A percentile compares a stretch with the other conserved stretches of the same genome.
These are phyloP conservation scores for Rhizoglyphus robini DNA, from an alignment of 1,140 invertebrate genomes.

Conservation along the genomic window DNA sequence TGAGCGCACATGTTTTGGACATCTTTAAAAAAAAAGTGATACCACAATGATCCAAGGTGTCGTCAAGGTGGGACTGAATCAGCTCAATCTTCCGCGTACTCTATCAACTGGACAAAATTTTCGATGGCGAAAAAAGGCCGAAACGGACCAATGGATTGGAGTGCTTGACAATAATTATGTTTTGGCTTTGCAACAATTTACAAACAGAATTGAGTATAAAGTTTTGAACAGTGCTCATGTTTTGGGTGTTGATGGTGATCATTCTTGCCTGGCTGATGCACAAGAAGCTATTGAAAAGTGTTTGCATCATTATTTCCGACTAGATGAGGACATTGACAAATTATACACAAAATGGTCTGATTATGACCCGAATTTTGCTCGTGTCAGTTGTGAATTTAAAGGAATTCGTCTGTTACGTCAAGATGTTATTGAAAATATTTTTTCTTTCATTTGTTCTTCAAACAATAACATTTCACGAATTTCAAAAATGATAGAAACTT, in stretches of 20 bases:
- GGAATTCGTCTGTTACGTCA: slow-evolving; percentile 83
- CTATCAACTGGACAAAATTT: slow-evolving; percentile 22
- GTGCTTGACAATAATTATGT: slow-evolving; percentile 4
- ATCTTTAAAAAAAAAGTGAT: too few species aligned
- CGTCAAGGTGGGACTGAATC: not conserved
- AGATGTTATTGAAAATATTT: slow-evolving; percentile 79
- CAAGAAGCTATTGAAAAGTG: slow-evolving; percentile 18
- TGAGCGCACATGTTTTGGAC: too few species aligned
- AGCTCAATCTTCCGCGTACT: slow-evolving; percentile 22
- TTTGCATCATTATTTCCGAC: slow-evolving; percentile 38
- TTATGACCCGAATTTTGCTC: slow-evolving; percentile 56
- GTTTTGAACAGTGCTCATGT: not conserved
- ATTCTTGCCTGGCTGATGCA: not conserved
- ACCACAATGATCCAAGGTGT: not conserved
- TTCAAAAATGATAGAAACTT: slow-evolving; percentile 75
- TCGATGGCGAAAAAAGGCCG: slow-evolving; percentile 18
- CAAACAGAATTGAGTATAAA: not conserved
- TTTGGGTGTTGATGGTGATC: too few species aligned
- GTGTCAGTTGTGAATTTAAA: slow-evolving; percentile 49
- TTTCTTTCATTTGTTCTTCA: slow-evolving; percentile 92
- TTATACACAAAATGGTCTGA: slow-evolving; percentile 59
- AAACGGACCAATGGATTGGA: slow-evolving; percentile 7
- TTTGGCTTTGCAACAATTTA: not conserved
- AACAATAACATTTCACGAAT: slow-evolving; percentile 91
- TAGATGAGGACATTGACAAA: slow-evolving; percentile 45